phyloP scores from a whole-genome alignment of 1,140 invertebrate genomes.

The Drosophila ercepeae region DNA sequence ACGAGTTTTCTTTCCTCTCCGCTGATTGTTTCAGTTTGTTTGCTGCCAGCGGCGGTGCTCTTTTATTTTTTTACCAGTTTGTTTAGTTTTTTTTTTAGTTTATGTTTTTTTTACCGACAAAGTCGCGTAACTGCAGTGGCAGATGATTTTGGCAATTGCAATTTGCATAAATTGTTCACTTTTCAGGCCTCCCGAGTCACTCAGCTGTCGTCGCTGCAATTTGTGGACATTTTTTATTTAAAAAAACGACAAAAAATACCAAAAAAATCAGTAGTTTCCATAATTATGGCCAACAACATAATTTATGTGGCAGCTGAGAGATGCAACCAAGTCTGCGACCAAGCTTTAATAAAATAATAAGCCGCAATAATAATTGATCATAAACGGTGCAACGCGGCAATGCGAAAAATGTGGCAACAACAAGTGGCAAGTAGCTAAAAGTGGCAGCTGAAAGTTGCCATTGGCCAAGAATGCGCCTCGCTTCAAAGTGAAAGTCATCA shows the following conservation, averaged over 20 bases:
- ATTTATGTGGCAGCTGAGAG: conserved; percentile 23
- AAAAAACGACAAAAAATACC: background rate
- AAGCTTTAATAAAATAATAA: conserved; percentile 33
- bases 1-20: conserved; percentile 36
- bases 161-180: conserved; percentile 46
- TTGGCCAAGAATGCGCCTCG: conserved; percentile 35
- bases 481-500: conserved; percentile 45
- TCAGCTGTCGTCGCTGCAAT: conserved; percentile 39
- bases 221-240: conserved; percentile 26
- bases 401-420: conserved; percentile 8
- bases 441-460: conserved; percentile 29
- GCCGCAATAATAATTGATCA: conserved; percentile 27
- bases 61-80: too few relatives aligned
- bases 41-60: too few relatives aligned
- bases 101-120: conserved; percentile 22
- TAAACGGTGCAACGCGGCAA: conserved; percentile 1
- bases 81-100: background rate
- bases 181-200: conserved; percentile 5
- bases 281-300: conserved; percentile 26
- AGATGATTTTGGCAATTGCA: conserved; percentile 38
- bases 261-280: conserved; percentile 5
- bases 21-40: background rate
- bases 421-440: background rate
- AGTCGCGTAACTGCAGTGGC: conserved; percentile 46
- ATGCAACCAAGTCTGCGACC: conserved; percentile 14